Base-by-base conservation (phyloP, 2,113 vertebrate genomes). In the Ailurus styani region DNA sequence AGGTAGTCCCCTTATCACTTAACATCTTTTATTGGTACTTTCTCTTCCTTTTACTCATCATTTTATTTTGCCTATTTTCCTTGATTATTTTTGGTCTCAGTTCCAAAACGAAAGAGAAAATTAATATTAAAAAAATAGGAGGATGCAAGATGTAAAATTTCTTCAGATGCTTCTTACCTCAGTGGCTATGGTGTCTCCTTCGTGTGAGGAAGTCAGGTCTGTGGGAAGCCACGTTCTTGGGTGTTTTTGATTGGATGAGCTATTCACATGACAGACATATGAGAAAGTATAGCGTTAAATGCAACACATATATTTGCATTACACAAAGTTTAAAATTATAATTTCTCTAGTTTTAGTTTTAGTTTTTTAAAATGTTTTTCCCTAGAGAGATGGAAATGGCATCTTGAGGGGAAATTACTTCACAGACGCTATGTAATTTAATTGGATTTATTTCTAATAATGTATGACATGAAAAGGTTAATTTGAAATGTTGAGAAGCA, bases 361-460 rank as follows among this genome's bases (percentile, higher is more conserved):
- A 75, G 31, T 68, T 77, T 84, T 5, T 47, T 72, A 40, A 87
- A 92, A 64, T 85, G 9, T 85, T 88, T 57, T 91, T 45, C 78
- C 82, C 25, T 86, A 34, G 81, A 87, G 57, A 89, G 23, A 34
- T 50, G 27, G 50, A 90, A 89, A 91, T 42, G n/a, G 5, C 25
- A 81, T 93, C 54, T 15, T 1, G 29, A 93, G 8, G 45, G 34
- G 73, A 89, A 85, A 64, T 97, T 95, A 86, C 66, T 95, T 89
- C 75, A 18, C 25, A 68, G 86, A 97, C 89, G 47, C 60, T 83
- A 12, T 40, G 0, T 55, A 85, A 75, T 55, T 85, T 91, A 90
- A 87, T 68, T 73, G 10, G 47, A 87, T 83, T 87, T 89, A 54
- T 66, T 95, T 95, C 62, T 94, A 97, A 94, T 96, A 87, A 89